These are phyloP conservation scores for Mastomys coucha DNA, from an alignment of 2,113 vertebrate genomes.

Conservation along the genomic window DNA sequence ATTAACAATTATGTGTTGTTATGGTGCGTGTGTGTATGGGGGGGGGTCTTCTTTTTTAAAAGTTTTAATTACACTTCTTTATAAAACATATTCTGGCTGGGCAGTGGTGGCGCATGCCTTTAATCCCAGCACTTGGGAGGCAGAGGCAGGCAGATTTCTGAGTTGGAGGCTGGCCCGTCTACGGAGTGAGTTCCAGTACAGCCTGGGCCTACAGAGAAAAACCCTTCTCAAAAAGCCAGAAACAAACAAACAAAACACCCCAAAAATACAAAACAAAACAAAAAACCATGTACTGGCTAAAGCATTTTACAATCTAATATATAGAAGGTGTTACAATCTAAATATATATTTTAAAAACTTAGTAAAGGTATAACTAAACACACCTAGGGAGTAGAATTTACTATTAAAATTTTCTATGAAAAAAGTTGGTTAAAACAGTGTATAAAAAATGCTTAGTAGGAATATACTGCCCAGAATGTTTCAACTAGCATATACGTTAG, in stretches of 20 bases:
- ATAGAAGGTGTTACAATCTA: no score
- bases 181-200: no score
- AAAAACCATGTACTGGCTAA: conserved; percentile 2
- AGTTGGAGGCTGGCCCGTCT: no score
- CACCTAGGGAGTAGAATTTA: background rate
- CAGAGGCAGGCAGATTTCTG: no score
- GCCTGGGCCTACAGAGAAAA: no score
- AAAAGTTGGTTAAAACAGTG: conserved; percentile 54
- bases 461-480: conserved; percentile 40
- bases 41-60: background rate
- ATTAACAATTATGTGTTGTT: conserved; percentile 50
- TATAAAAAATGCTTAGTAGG: conserved; percentile 35
- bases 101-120: no score
- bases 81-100: no score
- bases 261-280: no score
- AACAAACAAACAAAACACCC: no score
- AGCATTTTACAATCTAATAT: conserved; percentile 50
- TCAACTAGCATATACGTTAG: background rate
- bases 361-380: conserved; percentile 41
- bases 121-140: no score
- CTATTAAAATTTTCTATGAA: conserved; percentile 28
- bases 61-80: conserved; percentile 51
- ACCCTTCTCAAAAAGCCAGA: no score
- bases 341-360: background rate
- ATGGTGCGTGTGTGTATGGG: background rate